Conservation (phyloP, 2,888 invertebrate genomes). For the Neoitamus cyanurus region DNA sequence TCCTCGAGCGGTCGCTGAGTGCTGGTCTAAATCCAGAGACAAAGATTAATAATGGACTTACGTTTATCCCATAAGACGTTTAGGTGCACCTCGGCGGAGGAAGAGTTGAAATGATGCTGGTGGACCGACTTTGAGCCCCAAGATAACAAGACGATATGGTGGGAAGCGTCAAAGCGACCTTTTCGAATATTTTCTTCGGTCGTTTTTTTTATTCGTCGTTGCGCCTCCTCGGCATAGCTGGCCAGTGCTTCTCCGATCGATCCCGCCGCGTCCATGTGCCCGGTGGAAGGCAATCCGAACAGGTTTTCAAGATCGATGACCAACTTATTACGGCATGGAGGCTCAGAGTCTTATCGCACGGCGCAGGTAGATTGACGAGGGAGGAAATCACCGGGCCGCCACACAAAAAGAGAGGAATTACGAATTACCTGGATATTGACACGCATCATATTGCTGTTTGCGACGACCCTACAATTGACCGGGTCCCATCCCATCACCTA, state of each 20-base stretch:
- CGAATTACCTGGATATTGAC: slow-evolving; percentile 39
- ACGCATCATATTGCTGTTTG: slow-evolving; percentile 34
- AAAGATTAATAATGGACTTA: slow-evolving; percentile 50
- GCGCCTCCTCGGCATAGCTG: not conserved
- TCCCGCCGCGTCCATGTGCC: not conserved
- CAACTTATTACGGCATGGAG: slow-evolving; percentile 46
- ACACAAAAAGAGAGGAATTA: slow-evolving; percentile 14
- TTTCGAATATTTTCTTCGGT: slow-evolving; percentile 34
- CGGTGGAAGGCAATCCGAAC: slow-evolving; percentile 25
- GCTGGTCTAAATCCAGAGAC: slow-evolving; percentile 48
- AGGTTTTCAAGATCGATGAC: slow-evolving; percentile 49
- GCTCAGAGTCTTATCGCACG: slow-evolving; percentile 18
- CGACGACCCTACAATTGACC: not conserved
- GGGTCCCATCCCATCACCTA: not conserved
- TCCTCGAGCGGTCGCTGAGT: slow-evolving; percentile 20
- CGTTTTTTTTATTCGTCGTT: slow-evolving; percentile 13
- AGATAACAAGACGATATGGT: slow-evolving; percentile 48
- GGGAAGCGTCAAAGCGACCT: slow-evolving; percentile 48
- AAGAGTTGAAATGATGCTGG: slow-evolving; percentile 40
- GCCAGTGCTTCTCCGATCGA: not conserved
- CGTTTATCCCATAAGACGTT: slow-evolving; percentile 46
- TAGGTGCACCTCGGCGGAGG: slow-evolving; percentile 22
- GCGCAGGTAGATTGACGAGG: slow-evolving; percentile 40
- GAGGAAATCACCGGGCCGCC: not conserved
- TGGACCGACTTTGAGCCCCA: slow-evolving; percentile 38